A percentile compares a stretch with the other conserved stretches of the same genome.
phyloP scores from a whole-genome alignment of 1,140 invertebrate genomes.

The Metaphire vulgaris region DNA sequence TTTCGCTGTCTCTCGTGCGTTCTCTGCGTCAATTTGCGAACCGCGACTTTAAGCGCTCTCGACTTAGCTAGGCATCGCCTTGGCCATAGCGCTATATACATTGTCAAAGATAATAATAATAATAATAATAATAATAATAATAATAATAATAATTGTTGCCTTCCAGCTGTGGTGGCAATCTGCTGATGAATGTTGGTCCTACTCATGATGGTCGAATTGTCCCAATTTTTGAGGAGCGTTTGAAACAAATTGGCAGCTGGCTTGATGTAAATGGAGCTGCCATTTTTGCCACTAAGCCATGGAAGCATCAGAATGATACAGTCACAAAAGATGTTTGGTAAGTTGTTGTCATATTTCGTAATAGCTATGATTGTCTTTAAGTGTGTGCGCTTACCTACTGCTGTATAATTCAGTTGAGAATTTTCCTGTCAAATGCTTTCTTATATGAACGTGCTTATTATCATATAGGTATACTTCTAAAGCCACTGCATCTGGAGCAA shows the following conservation, averaged over 20 bases:
- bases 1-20: too few relatives aligned
- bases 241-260: constrained; percentile 65
- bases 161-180: constrained; percentile 74
- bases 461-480: constrained; percentile 59
- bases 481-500: constrained; percentile 31
- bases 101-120: too few relatives aligned
- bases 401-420: not conserved
- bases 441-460: not conserved
- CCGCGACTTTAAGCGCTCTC: too few relatives aligned
- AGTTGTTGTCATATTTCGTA: constrained; percentile 7
- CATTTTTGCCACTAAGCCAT: constrained; percentile 71
- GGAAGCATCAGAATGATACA: constrained; percentile 69
- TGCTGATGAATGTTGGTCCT: constrained; percentile 81
- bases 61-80: too few relatives aligned
- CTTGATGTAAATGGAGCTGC: constrained; percentile 75
- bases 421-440: not conserved
- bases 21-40: too few relatives aligned
- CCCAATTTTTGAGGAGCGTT: constrained; percentile 79
- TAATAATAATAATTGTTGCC: too few relatives aligned
- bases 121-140: too few relatives aligned
- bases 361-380: too few relatives aligned
- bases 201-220: constrained; percentile 78
- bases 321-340: constrained; percentile 57
- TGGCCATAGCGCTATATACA: too few relatives aligned
- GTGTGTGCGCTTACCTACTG: not conserved